A percentile compares a stretch with the other conserved stretches of the same genome.
These are phyloP conservation scores for Mola mola DNA, from an alignment of 2,113 vertebrate species.

Conservation along the genomic window DNA sequence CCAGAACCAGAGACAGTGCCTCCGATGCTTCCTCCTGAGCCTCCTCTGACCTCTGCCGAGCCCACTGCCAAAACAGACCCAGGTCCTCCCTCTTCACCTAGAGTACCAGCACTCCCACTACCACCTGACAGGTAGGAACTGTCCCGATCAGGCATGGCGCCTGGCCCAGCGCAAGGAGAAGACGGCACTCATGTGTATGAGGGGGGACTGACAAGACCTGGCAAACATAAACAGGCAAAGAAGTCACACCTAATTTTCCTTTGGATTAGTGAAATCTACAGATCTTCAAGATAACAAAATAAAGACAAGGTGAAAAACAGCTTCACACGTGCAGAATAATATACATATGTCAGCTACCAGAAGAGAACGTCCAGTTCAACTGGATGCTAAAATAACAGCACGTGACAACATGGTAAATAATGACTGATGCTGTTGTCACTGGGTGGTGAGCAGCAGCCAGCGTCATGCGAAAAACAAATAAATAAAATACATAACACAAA, in stretches of 20 bases:
- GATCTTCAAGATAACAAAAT: slow-evolving; percentile 48
- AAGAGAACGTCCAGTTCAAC: no score
- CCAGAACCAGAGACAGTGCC: slow-evolving; percentile 64
- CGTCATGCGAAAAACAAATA: not conserved
- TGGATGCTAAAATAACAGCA: no score
- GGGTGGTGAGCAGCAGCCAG: not conserved
- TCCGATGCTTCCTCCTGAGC: slow-evolving; percentile 68
- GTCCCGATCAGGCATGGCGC: slow-evolving; percentile 94
- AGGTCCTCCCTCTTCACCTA: slow-evolving; percentile 76
- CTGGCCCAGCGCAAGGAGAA: slow-evolving; percentile 74
- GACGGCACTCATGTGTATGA: slow-evolving; percentile 78
- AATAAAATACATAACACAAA: not conserved
- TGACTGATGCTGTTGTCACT: not conserved
- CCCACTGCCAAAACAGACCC: slow-evolving; percentile 72
- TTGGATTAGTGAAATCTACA: not conserved
- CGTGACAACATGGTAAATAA: no score
- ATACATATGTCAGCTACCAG: no score
- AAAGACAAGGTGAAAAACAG: not conserved
- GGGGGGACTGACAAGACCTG: slow-evolving; percentile 33
- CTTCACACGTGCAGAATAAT: not conserved
- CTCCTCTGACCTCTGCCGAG: slow-evolving; percentile 66
- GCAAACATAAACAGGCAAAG: slow-evolving; percentile 32
- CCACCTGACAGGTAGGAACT: slow-evolving; percentile 84
- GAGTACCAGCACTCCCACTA: slow-evolving; percentile 68
- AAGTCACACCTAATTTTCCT: slow-evolving; percentile 2